Evolutionary conservation across 2,113 vertebrate genomes (phyloP).

Genomic region (Odobenus rosmarus): DNA sequence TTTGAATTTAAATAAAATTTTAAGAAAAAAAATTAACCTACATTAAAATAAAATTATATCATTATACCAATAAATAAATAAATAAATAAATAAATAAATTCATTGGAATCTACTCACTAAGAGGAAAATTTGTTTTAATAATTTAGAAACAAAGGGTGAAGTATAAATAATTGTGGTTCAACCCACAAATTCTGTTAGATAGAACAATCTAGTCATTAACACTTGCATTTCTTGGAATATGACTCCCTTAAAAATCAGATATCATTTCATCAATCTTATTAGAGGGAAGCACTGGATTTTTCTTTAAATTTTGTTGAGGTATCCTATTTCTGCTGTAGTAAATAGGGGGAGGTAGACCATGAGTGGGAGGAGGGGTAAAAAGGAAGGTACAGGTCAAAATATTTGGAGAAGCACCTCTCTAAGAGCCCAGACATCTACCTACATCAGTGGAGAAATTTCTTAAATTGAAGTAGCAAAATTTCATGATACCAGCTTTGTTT

Average conservation of each 20-base stretch:
- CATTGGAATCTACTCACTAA: background rate
- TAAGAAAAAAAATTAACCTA: background rate
- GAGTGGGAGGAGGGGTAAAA: background rate
- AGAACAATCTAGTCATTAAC: background rate
- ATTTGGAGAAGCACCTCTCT: background rate
- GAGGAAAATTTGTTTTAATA: background rate
- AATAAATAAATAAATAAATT: background rate
- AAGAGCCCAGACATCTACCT: background rate
- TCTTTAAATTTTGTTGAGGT: background rate
- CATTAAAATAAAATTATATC: background rate
- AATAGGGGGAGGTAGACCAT: background rate
- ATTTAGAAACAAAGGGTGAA: constrained; percentile 3
- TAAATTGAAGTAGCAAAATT: constrained; percentile 54
- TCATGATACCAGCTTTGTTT: constrained; percentile 57
- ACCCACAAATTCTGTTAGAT: background rate
- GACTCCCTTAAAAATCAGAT: background rate
- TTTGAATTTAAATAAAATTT: background rate
- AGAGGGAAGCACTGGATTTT: background rate
- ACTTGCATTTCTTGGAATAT: constrained; percentile 30
- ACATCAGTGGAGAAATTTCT: constrained; percentile 20
- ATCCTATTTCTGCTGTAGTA: background rate
- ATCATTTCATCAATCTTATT: background rate
- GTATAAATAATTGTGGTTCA: background rate
- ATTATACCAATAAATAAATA: background rate
- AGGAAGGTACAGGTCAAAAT: background rate